Base-by-base conservation (phyloP, 2,797 vertebrate genomes). In the Caiman crocodilus region DNA sequence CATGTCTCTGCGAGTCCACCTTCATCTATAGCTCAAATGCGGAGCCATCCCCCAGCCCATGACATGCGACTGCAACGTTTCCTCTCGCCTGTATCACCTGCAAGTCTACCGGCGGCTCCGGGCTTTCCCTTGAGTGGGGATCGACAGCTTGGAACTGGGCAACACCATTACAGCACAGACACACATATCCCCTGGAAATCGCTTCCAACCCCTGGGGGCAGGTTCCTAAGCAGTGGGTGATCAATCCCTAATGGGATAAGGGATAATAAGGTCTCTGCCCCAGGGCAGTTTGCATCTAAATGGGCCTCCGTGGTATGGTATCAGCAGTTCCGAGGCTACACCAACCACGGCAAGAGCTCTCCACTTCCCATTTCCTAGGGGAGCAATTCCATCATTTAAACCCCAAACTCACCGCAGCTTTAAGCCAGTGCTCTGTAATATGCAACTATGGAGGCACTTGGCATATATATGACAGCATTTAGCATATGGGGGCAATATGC, bases 31-130 rank as follows among this genome's bases (percentile, higher is more conserved):
- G 42, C 2, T 15, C 23, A 7, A 4, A 23, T 58, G 1, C n/a
- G 4, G 58, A 25, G 75, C 18, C 12, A 0, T 35, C 61, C 88
- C 63, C 30, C 32, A 1, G 9, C 73, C 89, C 18, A 30, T 21
- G 18, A 1, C 1, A 21, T 5, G 25, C 1, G 25, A 42, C 2
- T 0, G 3, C 2, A 0, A 28, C 23, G 35, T 25, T 20, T 25
- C 14, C 42, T 11, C 4, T 42, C 7, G 23, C 21, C 58, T 80
- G 57, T 30, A 5, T 21, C 2, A 1, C 57, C 58, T 5, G 14
- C 28, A 5, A 42, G 15, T 2, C 67, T 2, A 0, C 75, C 1
- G 35, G 35, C 35, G 7, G 35, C 35, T 0, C 28, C 3, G 61
- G 1, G 18, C n/a, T 5, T 1, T 32, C n/a, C 35, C 87, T 84